These are phyloP conservation scores for Meteorus sp. DNA, from an alignment of 1,140 invertebrate species.

Conservation along the genomic window DNA sequence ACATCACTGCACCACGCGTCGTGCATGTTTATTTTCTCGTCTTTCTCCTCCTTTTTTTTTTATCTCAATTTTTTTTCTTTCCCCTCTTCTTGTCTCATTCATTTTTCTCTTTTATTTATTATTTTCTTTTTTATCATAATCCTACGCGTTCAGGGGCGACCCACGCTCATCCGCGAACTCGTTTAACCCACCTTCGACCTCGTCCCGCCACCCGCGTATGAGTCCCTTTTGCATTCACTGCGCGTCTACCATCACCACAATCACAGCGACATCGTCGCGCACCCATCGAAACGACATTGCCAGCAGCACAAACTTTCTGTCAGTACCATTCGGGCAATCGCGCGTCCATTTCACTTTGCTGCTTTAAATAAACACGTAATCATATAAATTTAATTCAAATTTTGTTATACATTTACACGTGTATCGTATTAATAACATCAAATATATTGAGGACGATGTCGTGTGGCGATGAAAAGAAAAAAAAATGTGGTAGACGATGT, in stretches of 20 bases:
- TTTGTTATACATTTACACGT: background rate
- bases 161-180: slow-evolving; percentile 46
- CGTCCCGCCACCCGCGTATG: slow-evolving; percentile 34
- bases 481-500: slow-evolving; percentile 22
- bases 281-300: slow-evolving; percentile 25
- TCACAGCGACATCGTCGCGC: slow-evolving; percentile 5
- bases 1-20: too few species aligned
- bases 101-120: background rate
- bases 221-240: slow-evolving; percentile 23
- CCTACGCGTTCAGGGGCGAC: slow-evolving; percentile 42
- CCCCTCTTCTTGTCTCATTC: background rate
- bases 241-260: slow-evolving; percentile 23
- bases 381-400: too few species aligned
- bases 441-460: slow-evolving; percentile 5
- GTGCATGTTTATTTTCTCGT: too few species aligned
- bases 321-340: slow-evolving; percentile 32
- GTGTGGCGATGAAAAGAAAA: slow-evolving; percentile 8
- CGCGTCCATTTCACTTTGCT: background rate
- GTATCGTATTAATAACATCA: background rate
- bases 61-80: background rate
- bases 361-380: too few species aligned
- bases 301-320: slow-evolving; percentile 28
- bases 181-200: slow-evolving; percentile 58
- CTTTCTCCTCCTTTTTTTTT: too few species aligned
- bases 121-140: slow-evolving; percentile 21